Conservation (phyloP, 2,113 vertebrate genomes). For the Colistium nudipinnis region DNA sequence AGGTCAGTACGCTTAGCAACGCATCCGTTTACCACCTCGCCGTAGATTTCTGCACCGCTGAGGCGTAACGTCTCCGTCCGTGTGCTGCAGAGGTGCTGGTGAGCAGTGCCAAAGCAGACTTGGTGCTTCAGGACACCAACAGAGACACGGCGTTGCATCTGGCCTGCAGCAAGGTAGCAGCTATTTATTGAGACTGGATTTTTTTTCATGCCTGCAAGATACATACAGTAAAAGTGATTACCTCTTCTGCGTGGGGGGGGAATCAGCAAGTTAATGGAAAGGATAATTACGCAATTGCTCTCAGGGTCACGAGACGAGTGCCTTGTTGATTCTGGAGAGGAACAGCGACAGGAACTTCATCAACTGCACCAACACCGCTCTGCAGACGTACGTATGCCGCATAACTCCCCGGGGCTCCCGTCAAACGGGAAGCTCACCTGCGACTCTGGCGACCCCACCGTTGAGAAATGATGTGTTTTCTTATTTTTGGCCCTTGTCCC, state of each 20-base stretch:
- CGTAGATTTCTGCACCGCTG: background rate
- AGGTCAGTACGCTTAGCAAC: conserved; percentile 79
- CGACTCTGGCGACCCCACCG: too few species aligned
- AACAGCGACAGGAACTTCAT: conserved; percentile 94
- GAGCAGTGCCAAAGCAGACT: conserved; percentile 94
- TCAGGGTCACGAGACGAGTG: conserved; percentile 98
- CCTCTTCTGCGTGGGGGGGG: too few species aligned
- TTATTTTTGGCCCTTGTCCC: too few species aligned
- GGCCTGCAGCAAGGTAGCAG: conserved; percentile 94
- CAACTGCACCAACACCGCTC: conserved; percentile 93
- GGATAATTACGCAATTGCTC: too few species aligned
- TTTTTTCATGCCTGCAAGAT: too few species aligned
- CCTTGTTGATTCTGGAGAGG: conserved; percentile 99
- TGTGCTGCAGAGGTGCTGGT: conserved; percentile 90
- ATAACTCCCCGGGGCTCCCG: too few species aligned
- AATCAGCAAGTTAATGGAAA: too few species aligned
- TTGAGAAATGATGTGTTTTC: background rate
- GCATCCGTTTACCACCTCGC: background rate
- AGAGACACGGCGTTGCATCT: conserved; percentile 97
- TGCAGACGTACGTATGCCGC: conserved; percentile 90
- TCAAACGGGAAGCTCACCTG: too few species aligned
- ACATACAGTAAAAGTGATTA: too few species aligned
- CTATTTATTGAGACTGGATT: too few species aligned
- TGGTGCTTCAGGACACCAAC: conserved; percentile 89
- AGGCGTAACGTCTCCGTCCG: background rate